A percentile compares a stretch with the other conserved stretches of the same genome.
Conservation (phyloP, 2,797 vertebrate species). For the Megalops cyprinoides region DNA sequence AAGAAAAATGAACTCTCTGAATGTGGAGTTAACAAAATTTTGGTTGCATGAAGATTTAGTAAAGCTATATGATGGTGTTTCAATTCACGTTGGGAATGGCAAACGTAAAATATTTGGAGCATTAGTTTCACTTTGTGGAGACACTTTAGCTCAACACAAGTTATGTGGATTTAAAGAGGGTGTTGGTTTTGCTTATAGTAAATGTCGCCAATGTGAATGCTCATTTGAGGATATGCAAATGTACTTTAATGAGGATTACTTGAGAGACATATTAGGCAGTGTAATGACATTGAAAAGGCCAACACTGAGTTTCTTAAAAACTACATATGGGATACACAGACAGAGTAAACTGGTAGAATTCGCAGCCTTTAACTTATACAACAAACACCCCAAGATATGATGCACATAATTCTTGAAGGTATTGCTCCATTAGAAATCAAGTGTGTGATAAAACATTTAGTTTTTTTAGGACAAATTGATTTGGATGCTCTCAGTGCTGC, state of each 20-base stretch:
- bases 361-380: slow-evolving; percentile 18
- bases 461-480: slow-evolving; percentile 19
- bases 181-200: slow-evolving; percentile 28
- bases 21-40: no score
- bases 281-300: neutral
- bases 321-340: slow-evolving; percentile 21
- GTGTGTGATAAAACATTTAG: slow-evolving; percentile 14
- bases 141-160: slow-evolving; percentile 39
- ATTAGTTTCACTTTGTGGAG: slow-evolving; percentile 30
- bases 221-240: slow-evolving; percentile 20
- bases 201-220: slow-evolving; percentile 8
- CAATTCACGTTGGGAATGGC: no score
- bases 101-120: slow-evolving; percentile 26
- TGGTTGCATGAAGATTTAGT: no score
- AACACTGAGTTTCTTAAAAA: slow-evolving; percentile 29
- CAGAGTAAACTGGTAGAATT: slow-evolving; percentile 23
- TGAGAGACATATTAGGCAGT: slow-evolving; percentile 19
- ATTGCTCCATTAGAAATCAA: slow-evolving; percentile 20
- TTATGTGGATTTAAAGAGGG: slow-evolving; percentile 32
- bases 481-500: slow-evolving; percentile 22
- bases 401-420: neutral
- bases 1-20: no score
- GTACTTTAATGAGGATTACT: slow-evolving; percentile 5
- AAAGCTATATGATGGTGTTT: no score
- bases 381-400: slow-evolving; percentile 29